Conservation (phyloP, 1,140 invertebrate species). For the Melitaea cinxia region DNA sequence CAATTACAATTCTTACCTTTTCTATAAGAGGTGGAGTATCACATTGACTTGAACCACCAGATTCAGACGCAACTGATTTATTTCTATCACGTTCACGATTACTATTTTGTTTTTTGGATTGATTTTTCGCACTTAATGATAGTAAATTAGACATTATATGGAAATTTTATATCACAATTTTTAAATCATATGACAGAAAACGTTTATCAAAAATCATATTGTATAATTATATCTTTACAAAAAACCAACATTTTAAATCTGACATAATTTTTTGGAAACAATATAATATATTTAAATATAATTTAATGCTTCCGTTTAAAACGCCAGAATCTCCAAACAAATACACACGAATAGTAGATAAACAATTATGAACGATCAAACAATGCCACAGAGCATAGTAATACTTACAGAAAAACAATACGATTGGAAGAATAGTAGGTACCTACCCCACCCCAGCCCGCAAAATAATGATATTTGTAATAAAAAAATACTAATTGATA, state of each 20-base stretch:
- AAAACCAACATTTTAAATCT: background rate
- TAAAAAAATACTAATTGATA: no score
- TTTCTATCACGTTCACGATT: constrained; percentile 73
- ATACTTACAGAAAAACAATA: no score
- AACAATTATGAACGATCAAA: no score
- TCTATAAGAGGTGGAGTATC: constrained; percentile 77
- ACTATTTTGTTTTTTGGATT: constrained; percentile 65
- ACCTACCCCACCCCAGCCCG: no score
- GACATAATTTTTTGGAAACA: background rate
- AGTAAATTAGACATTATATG: constrained; percentile 65
- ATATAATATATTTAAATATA: no score
- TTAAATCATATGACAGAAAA: constrained; percentile 15
- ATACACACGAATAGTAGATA: background rate
- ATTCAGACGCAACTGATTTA: constrained; percentile 72
- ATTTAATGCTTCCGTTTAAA: constrained; percentile 1
- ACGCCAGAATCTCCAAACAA: constrained; percentile 1
- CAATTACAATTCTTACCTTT: constrained; percentile 57
- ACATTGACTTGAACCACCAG: constrained; percentile 75
- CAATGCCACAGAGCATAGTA: no score
- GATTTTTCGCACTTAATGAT: constrained; percentile 64
- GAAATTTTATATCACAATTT: constrained; percentile 24
- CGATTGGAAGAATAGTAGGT: no score
- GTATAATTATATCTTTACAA: background rate
- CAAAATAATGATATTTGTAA: no score
- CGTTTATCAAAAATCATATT: background rate